These are phyloP conservation scores for Drosophila persimilis DNA, from an alignment of 1,140 invertebrate genomes.

Conservation along the genomic window DNA sequence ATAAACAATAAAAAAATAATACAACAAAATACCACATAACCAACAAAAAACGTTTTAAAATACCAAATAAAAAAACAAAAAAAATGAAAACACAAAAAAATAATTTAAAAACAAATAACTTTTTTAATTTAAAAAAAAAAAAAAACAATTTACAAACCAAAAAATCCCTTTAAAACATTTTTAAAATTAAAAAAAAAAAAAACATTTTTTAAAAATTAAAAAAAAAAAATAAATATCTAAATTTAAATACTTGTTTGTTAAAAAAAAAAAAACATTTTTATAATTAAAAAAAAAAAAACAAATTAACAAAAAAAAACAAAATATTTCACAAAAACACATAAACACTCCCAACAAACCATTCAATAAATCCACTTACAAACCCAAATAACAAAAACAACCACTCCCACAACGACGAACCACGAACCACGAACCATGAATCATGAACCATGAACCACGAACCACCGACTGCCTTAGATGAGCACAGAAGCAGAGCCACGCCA, in stretches of 20 bases:
- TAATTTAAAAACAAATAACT: slow-evolving; percentile 14
- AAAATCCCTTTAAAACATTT: background rate
- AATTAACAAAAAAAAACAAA: slow-evolving; percentile 20
- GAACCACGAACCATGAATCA: slow-evolving; percentile 33
- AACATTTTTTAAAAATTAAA: background rate
- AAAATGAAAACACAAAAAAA: no score
- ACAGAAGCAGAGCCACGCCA: slow-evolving; percentile 18
- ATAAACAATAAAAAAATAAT: slow-evolving; percentile 8
- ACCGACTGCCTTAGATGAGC: slow-evolving; percentile 39
- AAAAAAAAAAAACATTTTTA: slow-evolving; percentile 13
- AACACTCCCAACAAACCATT: slow-evolving; percentile 36
- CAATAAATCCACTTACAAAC: slow-evolving; percentile 18
- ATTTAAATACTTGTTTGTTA: no score
- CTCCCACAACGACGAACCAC: slow-evolving; percentile 28
- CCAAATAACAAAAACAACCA: slow-evolving; percentile 6
- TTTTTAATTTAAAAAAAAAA: slow-evolving; percentile 4
- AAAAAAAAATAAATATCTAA: no score
- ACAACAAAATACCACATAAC: slow-evolving; percentile 20
- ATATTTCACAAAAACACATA: slow-evolving; percentile 21
- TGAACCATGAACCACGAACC: slow-evolving; percentile 34
- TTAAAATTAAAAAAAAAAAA: slow-evolving; percentile 38
- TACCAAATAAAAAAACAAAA: slow-evolving; percentile 47
- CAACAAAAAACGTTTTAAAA: slow-evolving; percentile 22
- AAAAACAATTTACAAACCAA: slow-evolving; percentile 13
- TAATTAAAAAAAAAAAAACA: slow-evolving; percentile 24